Evolutionary conservation across 2,113 vertebrate genomes (phyloP).

Genomic region (Penelope pileata): DNA sequence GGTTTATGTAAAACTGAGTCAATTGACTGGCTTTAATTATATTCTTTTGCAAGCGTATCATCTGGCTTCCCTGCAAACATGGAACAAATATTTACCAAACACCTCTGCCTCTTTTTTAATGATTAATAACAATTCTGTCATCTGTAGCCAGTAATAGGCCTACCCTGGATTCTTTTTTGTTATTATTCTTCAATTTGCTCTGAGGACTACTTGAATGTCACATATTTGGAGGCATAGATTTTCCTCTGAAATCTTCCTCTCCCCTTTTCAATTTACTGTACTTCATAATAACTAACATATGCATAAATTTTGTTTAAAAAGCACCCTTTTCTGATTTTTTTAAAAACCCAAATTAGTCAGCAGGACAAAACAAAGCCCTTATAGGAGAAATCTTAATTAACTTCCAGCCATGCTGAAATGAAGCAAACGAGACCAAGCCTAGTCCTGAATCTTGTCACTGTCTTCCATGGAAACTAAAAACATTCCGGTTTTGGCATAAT

Average conservation of each 20-base stretch:
- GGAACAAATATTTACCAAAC: conserved; percentile 71
- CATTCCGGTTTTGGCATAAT: neutral
- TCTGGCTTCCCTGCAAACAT: conserved; percentile 57
- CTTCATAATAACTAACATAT: neutral
- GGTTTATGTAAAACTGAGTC: conserved; percentile 53
- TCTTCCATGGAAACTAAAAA: neutral
- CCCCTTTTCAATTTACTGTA: neutral
- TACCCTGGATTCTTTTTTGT: neutral
- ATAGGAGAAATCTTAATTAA: neutral
- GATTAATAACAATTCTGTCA: conserved; percentile 63
- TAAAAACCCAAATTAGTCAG: neutral
- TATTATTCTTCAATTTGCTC: conserved; percentile 10
- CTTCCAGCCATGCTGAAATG: neutral
- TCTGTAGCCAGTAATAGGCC: conserved; percentile 49
- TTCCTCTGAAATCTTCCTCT: conserved; percentile 7
- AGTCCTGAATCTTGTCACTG: neutral
- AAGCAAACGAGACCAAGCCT: neutral
- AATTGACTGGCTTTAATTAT: conserved; percentile 65
- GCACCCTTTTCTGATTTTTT: neutral
- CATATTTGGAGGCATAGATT: neutral
- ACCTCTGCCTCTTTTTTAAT: conserved; percentile 64
- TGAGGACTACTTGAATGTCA: conserved; percentile 2
- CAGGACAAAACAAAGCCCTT: neutral
- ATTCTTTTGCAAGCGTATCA: conserved; percentile 58
- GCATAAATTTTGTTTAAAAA: neutral